Base-by-base conservation (phyloP, 2,113 vertebrate species). In the Syrrhaptes paradoxus region DNA sequence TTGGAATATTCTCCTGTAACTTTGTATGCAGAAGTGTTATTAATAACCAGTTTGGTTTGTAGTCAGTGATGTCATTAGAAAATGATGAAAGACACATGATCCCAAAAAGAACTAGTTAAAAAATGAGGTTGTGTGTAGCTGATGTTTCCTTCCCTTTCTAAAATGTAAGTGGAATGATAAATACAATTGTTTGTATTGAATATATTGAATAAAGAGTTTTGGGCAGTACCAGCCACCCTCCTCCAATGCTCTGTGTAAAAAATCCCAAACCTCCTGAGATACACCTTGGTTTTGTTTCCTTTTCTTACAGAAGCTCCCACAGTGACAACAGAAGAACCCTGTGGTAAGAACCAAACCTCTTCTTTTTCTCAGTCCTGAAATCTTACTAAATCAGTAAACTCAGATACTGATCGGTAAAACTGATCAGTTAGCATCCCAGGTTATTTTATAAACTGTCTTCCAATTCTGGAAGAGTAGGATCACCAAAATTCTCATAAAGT, bases 301-400 rank as follows among this genome's bases (percentile, higher is more conserved):
- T 85, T 80, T 83, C 36, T 86, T 89, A 22, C 6, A 97, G 96
- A 11, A 67, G 0, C 10, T 41, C 3, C 68, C 15, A 6, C 2
- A 48, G 10, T 1, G 52, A 51, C 46, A 31, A 52, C 73, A 59
- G 7, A 51, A 57, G 36, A 9, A 31, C 3, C 3, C 28, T 95
- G 95, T 86, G 93, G 96, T 97, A 93, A 95, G 96, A 95, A 65
- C 32, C 18, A 84, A 86, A n/a, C 11, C 7, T 21, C 34, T 67
- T 81, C 28, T 74, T 92, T 48, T 86, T 29, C 54, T 80, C 41
- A 18, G n/a, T 66, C 43, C 43, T 84, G 59, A 73, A 77, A 88
- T 31, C 3, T 93, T n/a, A 26, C 12, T 22, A 63, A 51, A 73
- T 66, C 12, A 45, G 12, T 85, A 59, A 78, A 81, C 17, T 77